These are phyloP conservation scores for Noctilio leporinus DNA, from an alignment of 2,113 vertebrate species.

Conservation along the genomic window DNA sequence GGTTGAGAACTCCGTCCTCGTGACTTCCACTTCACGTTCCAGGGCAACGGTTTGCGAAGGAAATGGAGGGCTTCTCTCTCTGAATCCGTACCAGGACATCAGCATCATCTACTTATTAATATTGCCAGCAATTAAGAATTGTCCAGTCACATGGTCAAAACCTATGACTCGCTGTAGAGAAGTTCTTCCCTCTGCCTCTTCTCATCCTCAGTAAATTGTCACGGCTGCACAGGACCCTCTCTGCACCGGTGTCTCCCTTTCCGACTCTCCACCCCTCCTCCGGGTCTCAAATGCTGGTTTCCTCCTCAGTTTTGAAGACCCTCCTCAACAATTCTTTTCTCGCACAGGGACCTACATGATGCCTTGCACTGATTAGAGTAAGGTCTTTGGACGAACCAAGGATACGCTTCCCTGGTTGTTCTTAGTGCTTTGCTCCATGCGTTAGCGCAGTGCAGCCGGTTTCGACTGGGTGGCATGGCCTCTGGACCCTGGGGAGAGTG, in stretches of 20 bases:
- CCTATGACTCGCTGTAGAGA: not conserved
- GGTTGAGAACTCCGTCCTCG: not conserved
- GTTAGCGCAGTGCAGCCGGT: not conserved
- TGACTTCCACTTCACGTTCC: not conserved
- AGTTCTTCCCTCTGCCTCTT: not conserved
- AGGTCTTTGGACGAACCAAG: not conserved
- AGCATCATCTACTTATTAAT: not conserved
- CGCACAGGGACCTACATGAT: not conserved
- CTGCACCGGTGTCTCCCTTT: not conserved
- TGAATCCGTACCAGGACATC: not conserved
- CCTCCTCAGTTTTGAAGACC: not conserved
- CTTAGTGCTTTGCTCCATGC: not conserved
- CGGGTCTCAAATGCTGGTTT: not conserved
- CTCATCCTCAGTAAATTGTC: not conserved
- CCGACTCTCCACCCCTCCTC: too few species aligned
- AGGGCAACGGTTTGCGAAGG: not conserved
- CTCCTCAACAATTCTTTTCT: not conserved
- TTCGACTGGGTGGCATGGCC: not conserved
- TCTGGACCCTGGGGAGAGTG: not conserved
- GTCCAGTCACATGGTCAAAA: not conserved
- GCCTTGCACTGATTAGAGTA: not conserved
- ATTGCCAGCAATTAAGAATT: not conserved
- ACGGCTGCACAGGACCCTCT: too few species aligned
- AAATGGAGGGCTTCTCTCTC: not conserved
- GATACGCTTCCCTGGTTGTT: not conserved